These are phyloP conservation scores for Setophaga kirtlandii DNA, from an alignment of 2,113 vertebrate species.

Conservation along the genomic window DNA sequence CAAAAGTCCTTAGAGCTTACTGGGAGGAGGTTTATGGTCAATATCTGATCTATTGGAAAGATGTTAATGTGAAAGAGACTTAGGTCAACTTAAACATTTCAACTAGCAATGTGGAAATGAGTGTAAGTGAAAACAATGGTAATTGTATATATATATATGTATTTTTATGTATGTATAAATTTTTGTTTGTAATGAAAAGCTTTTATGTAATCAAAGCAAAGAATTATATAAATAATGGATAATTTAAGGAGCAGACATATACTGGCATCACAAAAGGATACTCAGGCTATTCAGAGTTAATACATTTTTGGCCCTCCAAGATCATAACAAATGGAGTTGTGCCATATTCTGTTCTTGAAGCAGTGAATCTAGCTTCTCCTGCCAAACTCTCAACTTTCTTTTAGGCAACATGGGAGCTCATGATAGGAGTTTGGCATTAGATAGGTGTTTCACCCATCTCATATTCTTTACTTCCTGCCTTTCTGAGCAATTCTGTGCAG, in stretches of 20 bases:
- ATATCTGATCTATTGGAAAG: neutral
- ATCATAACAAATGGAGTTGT: neutral
- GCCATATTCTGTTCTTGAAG: neutral
- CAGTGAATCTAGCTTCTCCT: neutral
- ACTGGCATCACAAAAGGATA: neutral
- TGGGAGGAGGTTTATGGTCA: neutral
- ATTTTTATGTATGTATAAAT: neutral
- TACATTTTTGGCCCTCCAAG: neutral
- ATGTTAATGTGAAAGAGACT: neutral
- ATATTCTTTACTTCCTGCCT: neutral
- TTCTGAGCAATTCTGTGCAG: neutral
- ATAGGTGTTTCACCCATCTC: neutral
- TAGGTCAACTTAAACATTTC: neutral
- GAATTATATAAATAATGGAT: neutral
- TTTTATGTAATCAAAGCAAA: neutral
- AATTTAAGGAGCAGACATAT: neutral
- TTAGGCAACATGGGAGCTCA: neutral
- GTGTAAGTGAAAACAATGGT: neutral
- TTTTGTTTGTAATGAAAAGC: neutral
- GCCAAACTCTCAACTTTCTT: neutral
- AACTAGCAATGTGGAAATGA: neutral
- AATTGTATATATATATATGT: neutral
- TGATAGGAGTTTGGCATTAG: neutral
- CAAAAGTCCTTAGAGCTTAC: neutral
- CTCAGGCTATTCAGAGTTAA: neutral